These are phyloP conservation scores for Hystrix cristata DNA, from an alignment of 2,113 vertebrate species.

Conservation along the genomic window DNA sequence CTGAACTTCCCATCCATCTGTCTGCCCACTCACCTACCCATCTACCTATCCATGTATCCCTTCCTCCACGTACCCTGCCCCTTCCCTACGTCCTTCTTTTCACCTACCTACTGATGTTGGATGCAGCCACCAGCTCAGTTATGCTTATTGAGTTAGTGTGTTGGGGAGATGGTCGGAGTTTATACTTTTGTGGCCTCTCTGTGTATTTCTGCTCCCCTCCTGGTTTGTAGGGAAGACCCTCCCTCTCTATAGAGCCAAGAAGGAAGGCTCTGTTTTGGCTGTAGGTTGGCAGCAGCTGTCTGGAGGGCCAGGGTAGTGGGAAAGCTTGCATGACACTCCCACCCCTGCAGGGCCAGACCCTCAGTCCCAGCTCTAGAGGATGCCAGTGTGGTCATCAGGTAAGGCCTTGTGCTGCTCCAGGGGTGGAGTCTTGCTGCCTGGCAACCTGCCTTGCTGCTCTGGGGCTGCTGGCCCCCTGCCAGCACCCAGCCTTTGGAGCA, in stretches of 20 bases:
- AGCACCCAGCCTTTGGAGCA: not conserved
- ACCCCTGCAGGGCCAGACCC: not conserved
- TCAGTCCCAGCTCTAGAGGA: conserved; percentile 12
- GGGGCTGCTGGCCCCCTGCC: conserved; percentile 29
- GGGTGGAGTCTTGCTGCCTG: not conserved
- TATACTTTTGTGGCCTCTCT: not conserved
- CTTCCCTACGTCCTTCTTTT: not conserved
- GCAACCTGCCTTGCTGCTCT: conserved; percentile 1
- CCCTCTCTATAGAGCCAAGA: not conserved
- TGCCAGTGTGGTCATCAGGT: accelerated
- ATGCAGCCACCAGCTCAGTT: not conserved
- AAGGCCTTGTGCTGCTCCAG: not conserved
- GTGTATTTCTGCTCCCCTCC: not conserved
- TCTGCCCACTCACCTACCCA: not conserved
- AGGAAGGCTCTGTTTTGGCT: not conserved
- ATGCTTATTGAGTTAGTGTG: not conserved
- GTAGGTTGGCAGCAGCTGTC: conserved; percentile 13
- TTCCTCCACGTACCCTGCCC: not conserved
- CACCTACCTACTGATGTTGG: not conserved
- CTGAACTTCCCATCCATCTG: too few species aligned
- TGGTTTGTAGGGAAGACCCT: conserved; percentile 36
- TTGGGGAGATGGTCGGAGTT: conserved; percentile 35
- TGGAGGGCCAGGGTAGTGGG: not conserved
- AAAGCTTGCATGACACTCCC: not conserved
- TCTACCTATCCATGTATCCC: not conserved